Base-by-base conservation (phyloP, 2,113 vertebrate genomes). In the Ageneiosus marmoratus region DNA sequence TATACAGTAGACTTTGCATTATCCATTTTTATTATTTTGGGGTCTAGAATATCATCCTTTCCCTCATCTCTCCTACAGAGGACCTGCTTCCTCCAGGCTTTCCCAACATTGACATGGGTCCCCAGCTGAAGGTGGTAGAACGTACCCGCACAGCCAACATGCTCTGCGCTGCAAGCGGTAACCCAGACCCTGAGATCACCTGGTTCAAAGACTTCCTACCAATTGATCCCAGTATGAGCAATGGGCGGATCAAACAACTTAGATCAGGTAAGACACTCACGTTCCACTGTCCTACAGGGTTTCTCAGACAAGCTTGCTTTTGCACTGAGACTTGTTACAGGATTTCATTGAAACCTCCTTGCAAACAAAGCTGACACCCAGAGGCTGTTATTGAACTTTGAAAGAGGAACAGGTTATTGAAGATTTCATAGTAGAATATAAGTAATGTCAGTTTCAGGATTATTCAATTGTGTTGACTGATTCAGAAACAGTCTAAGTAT, bases 161-260 rank as follows among this genome's bases (percentile, higher is more conserved):
- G 98, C 96, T 99, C 0, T 99, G 98, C 0, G 97, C 98, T 0
- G 98, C 98, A 90, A 99, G 98, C 0, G 98, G 98, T 0, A 97
- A 97, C 91, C 98, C 98, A 0, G 98, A 99, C 92, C 98, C 98
- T 0, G 98, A 99, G 90, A 99, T 99, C 92, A 98, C 97, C 75
- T 99, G 98, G 98, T 99, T 98, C 88, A 99, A 99, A 90, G 98
- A 99, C 88, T 98, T 99, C 92, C 92, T 99, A 82, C 98, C 98
- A 0, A 97, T 99, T 2, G 97, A 99, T 90, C 97, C 98, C 85
- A 95, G 93, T 5, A 88, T 95, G 56, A 99, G 97, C 94, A 96
- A 95, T 0, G 98, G 98, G 32, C 94, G 98, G 62, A 98, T 99
- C 85, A 99, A 99, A 77, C 98, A 99, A 79, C 95, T 99, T 84